A percentile compares a stretch with the other conserved stretches of the same genome.
Conservation (phyloP, 2,113 vertebrate species). For the Nannospalax galili region DNA sequence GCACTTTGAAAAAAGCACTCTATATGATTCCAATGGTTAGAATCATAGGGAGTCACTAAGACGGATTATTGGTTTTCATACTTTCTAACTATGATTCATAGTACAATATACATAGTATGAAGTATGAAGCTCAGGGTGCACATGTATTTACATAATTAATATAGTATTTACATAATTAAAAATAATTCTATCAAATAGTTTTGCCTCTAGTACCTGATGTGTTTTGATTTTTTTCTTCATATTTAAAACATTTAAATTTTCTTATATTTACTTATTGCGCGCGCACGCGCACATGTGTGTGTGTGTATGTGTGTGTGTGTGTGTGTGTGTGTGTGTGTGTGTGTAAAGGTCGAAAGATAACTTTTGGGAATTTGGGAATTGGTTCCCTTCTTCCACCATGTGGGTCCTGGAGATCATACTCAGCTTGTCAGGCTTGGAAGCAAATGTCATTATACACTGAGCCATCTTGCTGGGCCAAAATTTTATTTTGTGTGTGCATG, state of each 20-base stretch:
- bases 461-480: neutral
- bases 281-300: no score
- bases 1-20: neutral
- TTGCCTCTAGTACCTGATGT: neutral
- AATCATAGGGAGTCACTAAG: neutral
- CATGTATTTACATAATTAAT: neutral
- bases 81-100: neutral
- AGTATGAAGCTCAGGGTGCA: neutral
- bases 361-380: neutral
- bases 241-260: neutral
- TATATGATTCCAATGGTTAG: neutral
- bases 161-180: neutral
- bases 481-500: neutral
- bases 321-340: neutral
- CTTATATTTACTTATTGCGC: no score
- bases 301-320: neutral
- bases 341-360: neutral
- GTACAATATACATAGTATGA: neutral
- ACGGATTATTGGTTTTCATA: neutral
- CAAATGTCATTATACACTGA: neutral
- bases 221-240: neutral
- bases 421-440: neutral
- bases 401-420: neutral
- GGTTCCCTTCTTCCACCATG: neutral
- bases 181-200: neutral